phyloP scores from a whole-genome alignment of 2,113 vertebrate species.

The Hippopotamus amphibius region DNA sequence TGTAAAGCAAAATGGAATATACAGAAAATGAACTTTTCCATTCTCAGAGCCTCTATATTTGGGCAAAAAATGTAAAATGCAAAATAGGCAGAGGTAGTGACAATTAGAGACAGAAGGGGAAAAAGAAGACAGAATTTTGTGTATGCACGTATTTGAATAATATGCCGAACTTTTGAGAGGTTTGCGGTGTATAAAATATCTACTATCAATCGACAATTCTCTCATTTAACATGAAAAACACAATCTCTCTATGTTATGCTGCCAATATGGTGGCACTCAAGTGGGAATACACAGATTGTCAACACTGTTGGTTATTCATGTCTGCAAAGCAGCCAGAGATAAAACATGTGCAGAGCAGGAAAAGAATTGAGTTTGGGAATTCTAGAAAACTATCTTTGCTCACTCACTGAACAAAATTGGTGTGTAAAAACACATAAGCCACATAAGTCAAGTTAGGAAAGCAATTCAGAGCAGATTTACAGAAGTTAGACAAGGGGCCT shows the following conservation, averaged over 20 bases:
- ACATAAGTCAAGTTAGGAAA: slow-evolving; percentile 66
- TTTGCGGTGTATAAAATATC: neutral
- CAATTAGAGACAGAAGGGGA: neutral
- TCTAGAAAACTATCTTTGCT: slow-evolving; percentile 36
- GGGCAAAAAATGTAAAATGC: neutral
- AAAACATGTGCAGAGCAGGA: neutral
- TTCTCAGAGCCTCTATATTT: neutral
- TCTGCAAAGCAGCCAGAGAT: slow-evolving; percentile 31
- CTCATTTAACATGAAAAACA: slow-evolving; percentile 50
- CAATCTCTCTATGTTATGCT: neutral
- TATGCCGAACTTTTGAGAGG: neutral
- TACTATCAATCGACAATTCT: neutral
- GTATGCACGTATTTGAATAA: neutral
- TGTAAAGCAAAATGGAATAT: neutral
- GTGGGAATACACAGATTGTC: slow-evolving; percentile 46
- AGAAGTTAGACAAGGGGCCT: slow-evolving; percentile 69
- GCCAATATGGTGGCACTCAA: slow-evolving; percentile 22
- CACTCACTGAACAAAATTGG: slow-evolving; percentile 19
- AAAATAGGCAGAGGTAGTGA: neutral
- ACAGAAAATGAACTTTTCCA: neutral
- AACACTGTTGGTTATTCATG: slow-evolving; percentile 18
- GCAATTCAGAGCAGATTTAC: slow-evolving; percentile 77
- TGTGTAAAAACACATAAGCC: slow-evolving; percentile 41
- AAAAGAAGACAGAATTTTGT: neutral
- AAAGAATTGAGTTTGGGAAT: neutral